Evolutionary conservation across 2,888 invertebrate genomes (phyloP).

Genomic region (Corbicula japonica): DNA sequence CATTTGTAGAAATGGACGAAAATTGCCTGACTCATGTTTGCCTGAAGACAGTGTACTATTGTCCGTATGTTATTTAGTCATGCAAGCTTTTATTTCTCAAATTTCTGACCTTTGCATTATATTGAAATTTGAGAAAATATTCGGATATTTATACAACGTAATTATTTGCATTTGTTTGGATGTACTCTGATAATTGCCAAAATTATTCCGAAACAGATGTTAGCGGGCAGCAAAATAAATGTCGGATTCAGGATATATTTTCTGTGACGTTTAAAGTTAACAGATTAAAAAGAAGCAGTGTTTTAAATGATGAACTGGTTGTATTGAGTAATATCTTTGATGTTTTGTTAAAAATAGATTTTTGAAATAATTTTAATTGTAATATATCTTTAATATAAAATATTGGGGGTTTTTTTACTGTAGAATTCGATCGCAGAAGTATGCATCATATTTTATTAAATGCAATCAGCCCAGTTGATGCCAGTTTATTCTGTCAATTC

Average conservation of each 20-base stretch:
- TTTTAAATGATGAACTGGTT: too few species aligned
- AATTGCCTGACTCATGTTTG: constrained; percentile 21
- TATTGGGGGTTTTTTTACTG: too few species aligned
- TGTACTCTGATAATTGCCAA: constrained; percentile 26
- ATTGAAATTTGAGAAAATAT: constrained; percentile 40
- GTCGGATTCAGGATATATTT: neutral
- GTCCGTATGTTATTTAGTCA: constrained; percentile 30
- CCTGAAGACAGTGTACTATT: constrained; percentile 1
- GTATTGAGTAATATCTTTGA: too few species aligned
- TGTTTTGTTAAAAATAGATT: too few species aligned
- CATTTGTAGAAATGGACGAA: too few species aligned
- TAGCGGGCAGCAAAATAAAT: neutral
- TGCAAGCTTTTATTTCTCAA: constrained; percentile 35
- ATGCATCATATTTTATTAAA: too few species aligned
- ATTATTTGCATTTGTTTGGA: constrained; percentile 41
- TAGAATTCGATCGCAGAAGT: too few species aligned
- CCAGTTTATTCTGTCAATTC: too few species aligned
- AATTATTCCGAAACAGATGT: constrained; percentile 32
- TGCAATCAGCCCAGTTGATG: too few species aligned
- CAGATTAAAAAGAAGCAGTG: too few species aligned
- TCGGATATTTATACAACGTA: constrained; percentile 38
- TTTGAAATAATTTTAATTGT: too few species aligned
- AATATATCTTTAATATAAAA: too few species aligned
- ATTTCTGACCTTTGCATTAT: constrained; percentile 35
- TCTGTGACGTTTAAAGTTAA: neutral